These are phyloP conservation scores for Leucoraja ocellata DNA, from an alignment of 2,797 vertebrate genomes.

Conservation along the genomic window DNA sequence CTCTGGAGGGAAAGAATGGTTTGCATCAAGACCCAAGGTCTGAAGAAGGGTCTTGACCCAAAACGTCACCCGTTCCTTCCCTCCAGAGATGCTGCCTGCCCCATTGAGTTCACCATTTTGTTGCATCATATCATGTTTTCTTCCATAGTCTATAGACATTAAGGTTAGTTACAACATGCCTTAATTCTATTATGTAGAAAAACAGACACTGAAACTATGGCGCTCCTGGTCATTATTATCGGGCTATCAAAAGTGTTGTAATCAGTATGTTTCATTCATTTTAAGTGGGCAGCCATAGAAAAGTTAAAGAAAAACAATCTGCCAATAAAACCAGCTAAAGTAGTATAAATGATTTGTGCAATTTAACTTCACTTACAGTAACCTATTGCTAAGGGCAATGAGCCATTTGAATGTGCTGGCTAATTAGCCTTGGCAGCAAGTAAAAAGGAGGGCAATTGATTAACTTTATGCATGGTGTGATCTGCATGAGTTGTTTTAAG, in stretches of 20 bases:
- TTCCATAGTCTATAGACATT: neutral
- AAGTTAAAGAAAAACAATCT: neutral
- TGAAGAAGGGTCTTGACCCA: no score
- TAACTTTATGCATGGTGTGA: neutral
- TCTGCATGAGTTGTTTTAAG: neutral
- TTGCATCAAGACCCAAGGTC: no score
- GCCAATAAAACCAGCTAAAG: neutral
- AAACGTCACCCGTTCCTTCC: no score
- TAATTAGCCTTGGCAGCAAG: constrained; percentile 1
- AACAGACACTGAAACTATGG: neutral
- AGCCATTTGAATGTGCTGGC: neutral
- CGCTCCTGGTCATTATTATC: neutral
- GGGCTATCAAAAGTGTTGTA: neutral
- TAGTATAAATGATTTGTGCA: neutral
- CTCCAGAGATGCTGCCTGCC: no score
- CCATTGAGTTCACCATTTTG: no score
- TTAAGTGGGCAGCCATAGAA: neutral
- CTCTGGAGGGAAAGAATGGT: no score
- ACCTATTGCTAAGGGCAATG: neutral
- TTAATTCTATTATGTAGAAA: neutral
- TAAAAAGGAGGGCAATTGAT: constrained; percentile 5
- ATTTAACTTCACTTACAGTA: constrained; percentile 18
- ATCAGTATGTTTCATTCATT: neutral
- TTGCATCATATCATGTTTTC: neutral
- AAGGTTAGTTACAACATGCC: neutral